Base-by-base conservation (phyloP, 2,797 vertebrate species). In the Stomatorhinus walkeri region DNA sequence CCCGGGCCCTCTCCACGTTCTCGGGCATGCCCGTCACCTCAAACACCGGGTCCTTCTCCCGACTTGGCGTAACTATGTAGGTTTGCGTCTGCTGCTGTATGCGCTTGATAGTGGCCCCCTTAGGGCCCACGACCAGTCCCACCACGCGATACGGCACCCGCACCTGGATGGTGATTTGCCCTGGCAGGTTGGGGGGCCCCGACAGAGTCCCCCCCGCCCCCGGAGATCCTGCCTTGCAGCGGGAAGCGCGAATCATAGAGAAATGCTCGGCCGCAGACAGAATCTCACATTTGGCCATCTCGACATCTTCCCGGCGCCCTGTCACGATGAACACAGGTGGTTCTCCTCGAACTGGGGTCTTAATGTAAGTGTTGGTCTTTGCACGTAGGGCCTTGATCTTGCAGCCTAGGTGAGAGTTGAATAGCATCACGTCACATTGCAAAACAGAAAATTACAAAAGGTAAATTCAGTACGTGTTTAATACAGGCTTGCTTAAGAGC, bases 71-170 rank as follows among this genome's bases (percentile, higher is more conserved):
- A 88, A 99, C 98, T 0, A 99, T 99, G 95, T 99, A 99, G 0
- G 98, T 99, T 94, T 99, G 98, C 0, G 98, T 99, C 93, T 97
- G 97, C 93, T 99, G 98, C 94, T 99, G 98, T 92, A 99, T 99
- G 88, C 98, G 96, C 92, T 99, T 99, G 94, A 99, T 99, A 10
- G 98, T 99, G 88, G 98, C 98, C 0, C 98, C 98, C 91, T 99
- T 99, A 51, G 98, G 98, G 3, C 98, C 98, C 76, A 99, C 98
- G 51, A 99, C 98, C 89, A 99, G 94, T 48, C 98, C 98, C 3
- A 99, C 98, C 22, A 99, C 98, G 0, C 98, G 95, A 94, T 99
- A 99, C 6, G 98, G 98, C 54, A 99, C 98, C 6, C 98, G 95
- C 91, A 99, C 98, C 94, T 99, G 97, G 91, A 97, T 99, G 91